Conservation (phyloP, 23 tunicate species). For the Ascidia mentula region DNA sequence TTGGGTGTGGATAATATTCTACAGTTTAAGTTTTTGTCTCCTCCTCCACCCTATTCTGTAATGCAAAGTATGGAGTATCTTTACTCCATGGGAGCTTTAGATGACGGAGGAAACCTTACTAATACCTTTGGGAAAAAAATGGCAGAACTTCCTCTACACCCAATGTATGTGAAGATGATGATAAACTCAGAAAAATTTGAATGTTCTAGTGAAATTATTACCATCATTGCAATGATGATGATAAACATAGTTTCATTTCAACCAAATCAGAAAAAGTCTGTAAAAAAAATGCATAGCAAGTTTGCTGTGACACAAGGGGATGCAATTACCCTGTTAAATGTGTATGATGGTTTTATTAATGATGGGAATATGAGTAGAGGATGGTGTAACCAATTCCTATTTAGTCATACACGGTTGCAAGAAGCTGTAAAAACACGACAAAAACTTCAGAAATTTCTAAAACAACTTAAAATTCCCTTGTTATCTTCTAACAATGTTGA, state of each 20-base stretch:
- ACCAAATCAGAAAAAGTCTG: conserved; percentile 39
- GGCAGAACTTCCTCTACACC: conserved; percentile 89
- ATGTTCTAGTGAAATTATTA: conserved; percentile 74
- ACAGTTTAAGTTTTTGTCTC: conserved; percentile 74
- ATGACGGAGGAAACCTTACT: conserved; percentile 53
- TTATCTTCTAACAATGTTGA: conserved; percentile 42
- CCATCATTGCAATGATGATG: conserved; percentile 77
- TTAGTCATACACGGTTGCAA: conserved; percentile 58
- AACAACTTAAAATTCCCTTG: conserved; percentile 45
- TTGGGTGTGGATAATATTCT: conserved; percentile 88
- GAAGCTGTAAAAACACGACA: conserved; percentile 61
- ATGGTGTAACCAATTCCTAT: conserved; percentile 59
- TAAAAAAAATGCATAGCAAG: conserved; percentile 68
- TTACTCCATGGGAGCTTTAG: conserved; percentile 78
- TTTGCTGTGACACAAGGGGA: conserved; percentile 88
- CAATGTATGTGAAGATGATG: conserved; percentile 80
- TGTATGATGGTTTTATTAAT: conserved; percentile 64
- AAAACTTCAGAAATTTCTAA: conserved; percentile 57
- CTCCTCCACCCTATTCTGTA: conserved; percentile 92
- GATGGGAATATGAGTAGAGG: conserved; percentile 71
- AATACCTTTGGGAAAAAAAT: conserved; percentile 54
- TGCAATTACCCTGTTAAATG: conserved; percentile 70
- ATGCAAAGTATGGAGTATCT: conserved; percentile 62
- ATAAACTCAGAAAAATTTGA: conserved; percentile 60
- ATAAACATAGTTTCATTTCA: conserved; percentile 39